phyloP scores from a whole-genome alignment of 2,888 invertebrate genomes.

The Laspeyria flexula region DNA sequence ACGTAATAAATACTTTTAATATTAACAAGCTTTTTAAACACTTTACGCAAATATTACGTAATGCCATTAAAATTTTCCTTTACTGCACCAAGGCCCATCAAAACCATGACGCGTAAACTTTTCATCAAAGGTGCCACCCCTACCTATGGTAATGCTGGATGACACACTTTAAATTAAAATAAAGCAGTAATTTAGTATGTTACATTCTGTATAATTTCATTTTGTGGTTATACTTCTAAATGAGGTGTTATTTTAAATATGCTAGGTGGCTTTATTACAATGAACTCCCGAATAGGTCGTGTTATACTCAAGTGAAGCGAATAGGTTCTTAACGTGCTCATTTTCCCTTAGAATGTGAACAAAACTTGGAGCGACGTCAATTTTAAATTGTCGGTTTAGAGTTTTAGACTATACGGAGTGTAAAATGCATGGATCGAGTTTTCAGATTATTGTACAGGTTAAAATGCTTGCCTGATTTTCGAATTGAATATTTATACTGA shows the following conservation, averaged over 20 bases:
- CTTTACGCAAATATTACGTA: no score
- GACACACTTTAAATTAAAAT: constrained; percentile 37
- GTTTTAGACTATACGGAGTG: not conserved
- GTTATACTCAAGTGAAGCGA: constrained; percentile 4
- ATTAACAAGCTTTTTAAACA: no score
- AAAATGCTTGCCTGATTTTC: not conserved
- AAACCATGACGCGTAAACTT: constrained; percentile 5
- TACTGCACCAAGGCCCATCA: not conserved
- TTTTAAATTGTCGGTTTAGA: constrained; percentile 8
- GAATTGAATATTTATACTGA: not conserved
- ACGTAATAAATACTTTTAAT: no score
- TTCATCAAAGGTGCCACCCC: constrained; percentile 18
- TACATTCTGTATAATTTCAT: constrained; percentile 22
- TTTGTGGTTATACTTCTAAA: constrained; percentile 19
- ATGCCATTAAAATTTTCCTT: constrained; percentile 6
- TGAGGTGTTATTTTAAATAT: constrained; percentile 22
- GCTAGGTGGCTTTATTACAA: constrained; percentile 15
- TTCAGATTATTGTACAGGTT: constrained; percentile 1
- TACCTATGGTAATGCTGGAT: constrained; percentile 13
- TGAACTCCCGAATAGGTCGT: constrained; percentile 7
- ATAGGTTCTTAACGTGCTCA: constrained; percentile 8
- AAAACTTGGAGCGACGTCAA: constrained; percentile 5
- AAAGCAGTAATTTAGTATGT: constrained; percentile 19
- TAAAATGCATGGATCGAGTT: constrained; percentile 5
- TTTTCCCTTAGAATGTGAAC: constrained; percentile 10